Percentiles rank a stretch among this genome's conserved stretches.
These are phyloP conservation scores for Ellobium chinense DNA, from an alignment of 2,888 invertebrate species.

Conservation along the genomic window DNA sequence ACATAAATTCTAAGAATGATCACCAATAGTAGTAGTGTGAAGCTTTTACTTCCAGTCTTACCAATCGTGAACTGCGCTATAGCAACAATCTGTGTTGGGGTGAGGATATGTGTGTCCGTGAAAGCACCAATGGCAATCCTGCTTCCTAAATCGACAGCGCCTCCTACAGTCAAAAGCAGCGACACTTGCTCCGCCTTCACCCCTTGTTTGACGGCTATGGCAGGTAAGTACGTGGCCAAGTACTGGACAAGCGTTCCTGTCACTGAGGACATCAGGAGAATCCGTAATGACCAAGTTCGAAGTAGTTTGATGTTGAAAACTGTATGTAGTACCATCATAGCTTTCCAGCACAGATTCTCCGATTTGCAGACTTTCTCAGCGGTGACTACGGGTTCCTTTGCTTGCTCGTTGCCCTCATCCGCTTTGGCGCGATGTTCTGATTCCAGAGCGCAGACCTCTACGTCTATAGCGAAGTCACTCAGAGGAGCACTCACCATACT, in stretches of 20 bases:
- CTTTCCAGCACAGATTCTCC: neutral
- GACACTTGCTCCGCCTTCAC: neutral
- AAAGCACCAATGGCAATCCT: neutral
- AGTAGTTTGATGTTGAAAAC: neutral
- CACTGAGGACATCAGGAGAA: neutral
- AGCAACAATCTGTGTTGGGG: slow-evolving; percentile 2
- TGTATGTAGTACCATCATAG: neutral
- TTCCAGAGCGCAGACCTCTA: neutral
- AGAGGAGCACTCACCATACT: slow-evolving; percentile 5
- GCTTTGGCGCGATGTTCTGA: neutral
- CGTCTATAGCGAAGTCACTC: neutral
- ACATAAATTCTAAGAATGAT: too few relatives aligned
- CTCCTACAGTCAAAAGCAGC: neutral
- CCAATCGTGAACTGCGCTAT: neutral
- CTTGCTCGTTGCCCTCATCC: neutral
- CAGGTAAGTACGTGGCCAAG: neutral
- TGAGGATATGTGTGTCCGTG: neutral
- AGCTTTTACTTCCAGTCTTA: neutral
- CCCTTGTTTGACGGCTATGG: neutral
- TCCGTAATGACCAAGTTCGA: neutral
- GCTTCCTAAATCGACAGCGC: neutral
- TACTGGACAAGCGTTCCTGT: neutral
- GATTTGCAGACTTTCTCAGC: neutral
- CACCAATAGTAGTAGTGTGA: too few relatives aligned
- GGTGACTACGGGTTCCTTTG: neutral